Base-by-base conservation (phyloP, 2,113 vertebrate species). In the Machaerirhynchus nigripectus region DNA sequence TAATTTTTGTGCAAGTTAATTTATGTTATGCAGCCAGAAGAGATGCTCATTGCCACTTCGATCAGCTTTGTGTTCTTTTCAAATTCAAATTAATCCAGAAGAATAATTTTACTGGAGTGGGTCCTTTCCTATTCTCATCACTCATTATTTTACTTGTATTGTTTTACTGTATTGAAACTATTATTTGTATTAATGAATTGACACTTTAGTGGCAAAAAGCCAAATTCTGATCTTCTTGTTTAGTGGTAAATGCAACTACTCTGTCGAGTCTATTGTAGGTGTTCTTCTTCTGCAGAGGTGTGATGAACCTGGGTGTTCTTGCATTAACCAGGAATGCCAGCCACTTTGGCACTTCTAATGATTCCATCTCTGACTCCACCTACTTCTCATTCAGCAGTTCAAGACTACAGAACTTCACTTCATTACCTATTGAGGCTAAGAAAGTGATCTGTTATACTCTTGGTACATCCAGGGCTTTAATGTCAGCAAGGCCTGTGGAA, bases 1-100 rank as follows among this genome's bases (percentile, higher is more conserved):
- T 80, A 35, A 39, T 50, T 86, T 93, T 90, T 52, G 18, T 46
- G 35, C 59, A 84, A 70, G 35, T 60, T 90, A 70, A 74, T 87
- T 89, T 65, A 44, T 88, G 17, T 5, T 70, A 88, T 33, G 33
- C 44, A 91, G 31, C 11, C 50, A 75, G 44, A 95, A 89, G 39
- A 65, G 7, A 33, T 30, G 53, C 26, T 85, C 49, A 64, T 0
- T 90, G 55, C 18, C 19, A n/a, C 27, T 81, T 81, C 39, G 55
- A n/a, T 67, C 64, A 74, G n/a, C n/a, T 78, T 55, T 70, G 55
- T 40, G 16, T 35, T 81, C 73, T 96, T 94, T 77, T 70, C 50
- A 92, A 90, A 88, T 80, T 80, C 71, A 90, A 80, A 80, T 90
- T 47, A 89, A 89, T 84, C n/a, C 74, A 70, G 24, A 92, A 71